A percentile compares a stretch with the other conserved stretches of the same genome.
These are phyloP conservation scores for Corapipo altera DNA, from an alignment of 2,113 vertebrate species.

Conservation along the genomic window DNA sequence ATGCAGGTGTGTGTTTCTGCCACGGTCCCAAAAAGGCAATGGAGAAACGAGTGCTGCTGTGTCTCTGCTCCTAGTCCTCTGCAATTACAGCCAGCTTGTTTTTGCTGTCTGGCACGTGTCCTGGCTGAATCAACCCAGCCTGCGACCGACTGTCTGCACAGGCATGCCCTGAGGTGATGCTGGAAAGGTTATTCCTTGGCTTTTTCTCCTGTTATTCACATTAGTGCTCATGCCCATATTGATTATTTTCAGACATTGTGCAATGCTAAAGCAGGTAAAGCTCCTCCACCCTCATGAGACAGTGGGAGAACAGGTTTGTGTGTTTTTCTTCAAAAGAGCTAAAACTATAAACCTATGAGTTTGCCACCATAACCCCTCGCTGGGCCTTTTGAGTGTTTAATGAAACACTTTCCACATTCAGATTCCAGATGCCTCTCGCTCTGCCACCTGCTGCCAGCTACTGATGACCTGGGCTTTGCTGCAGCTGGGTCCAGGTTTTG, in stretches of 20 bases:
- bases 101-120: not conserved
- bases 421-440: not conserved
- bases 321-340: not conserved
- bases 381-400: not conserved
- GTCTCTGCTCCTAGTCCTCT: not conserved
- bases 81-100: not conserved
- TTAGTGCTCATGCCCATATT: accelerated
- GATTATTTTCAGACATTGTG: not conserved
- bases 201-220: not conserved
- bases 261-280: not conserved
- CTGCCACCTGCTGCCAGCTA: not conserved
- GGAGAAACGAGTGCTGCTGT: not conserved
- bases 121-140: not conserved
- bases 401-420: not conserved
- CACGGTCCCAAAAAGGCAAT: accelerated
- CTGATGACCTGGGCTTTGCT: not conserved
- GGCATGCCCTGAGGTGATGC: not conserved
- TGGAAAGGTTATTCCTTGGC: not conserved
- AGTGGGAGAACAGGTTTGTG: not conserved
- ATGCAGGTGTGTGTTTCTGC: accelerated
- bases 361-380: not conserved
- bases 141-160: not conserved
- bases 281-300: accelerated
- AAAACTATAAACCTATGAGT: accelerated
- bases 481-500: too few species aligned